Conservation (phyloP, 2,113 vertebrate species). For the Macrotis lagotis region DNA sequence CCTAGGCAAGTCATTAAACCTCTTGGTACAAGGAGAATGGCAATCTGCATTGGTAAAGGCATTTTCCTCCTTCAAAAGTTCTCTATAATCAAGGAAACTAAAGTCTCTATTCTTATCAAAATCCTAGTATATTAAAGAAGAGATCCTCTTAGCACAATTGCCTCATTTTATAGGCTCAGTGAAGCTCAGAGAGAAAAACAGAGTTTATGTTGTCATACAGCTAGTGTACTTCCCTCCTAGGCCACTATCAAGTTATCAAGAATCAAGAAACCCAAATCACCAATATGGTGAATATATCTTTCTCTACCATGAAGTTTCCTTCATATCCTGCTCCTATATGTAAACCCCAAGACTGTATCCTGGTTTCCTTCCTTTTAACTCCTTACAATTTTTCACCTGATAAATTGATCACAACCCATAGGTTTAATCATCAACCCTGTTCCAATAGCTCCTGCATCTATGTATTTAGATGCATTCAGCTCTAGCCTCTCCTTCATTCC, state of each 20-base stretch:
- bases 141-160: not conserved
- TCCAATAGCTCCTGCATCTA: not conserved
- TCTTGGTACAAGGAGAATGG: not conserved
- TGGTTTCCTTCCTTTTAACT: not conserved
- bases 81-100: not conserved
- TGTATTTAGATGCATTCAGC: not conserved
- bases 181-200: not conserved
- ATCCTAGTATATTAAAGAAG: not conserved
- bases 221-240: not conserved
- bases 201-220: not conserved
- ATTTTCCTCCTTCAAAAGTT: not conserved
- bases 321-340: not conserved
- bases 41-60: not conserved
- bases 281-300: not conserved
- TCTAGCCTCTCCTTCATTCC: not conserved
- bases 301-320: not conserved
- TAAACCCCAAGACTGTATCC: not conserved
- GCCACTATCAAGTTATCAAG: not conserved
- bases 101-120: not conserved
- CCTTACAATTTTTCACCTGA: not conserved
- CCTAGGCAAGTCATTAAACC: not conserved
- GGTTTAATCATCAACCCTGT: not conserved
- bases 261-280: not conserved
- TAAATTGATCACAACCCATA: not conserved
- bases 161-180: not conserved